Conservation (phyloP, 2,888 invertebrate genomes). For the Eumerus sabulonum region DNA sequence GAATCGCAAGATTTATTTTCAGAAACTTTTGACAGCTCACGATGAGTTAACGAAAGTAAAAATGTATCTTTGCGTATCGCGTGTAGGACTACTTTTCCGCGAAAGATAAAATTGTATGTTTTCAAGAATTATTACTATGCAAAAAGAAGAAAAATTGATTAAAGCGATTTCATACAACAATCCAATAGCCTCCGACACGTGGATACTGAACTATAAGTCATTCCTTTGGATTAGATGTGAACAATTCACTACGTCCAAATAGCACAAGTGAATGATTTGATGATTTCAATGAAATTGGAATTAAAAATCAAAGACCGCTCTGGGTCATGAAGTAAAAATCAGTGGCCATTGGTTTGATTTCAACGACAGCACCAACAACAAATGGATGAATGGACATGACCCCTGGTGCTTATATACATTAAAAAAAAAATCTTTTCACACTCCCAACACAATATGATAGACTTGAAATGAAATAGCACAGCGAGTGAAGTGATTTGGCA, state of each 20-base stretch:
- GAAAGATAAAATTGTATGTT: no score
- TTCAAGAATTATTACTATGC: no score
- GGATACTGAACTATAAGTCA: no score
- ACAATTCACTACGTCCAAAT: background rate
- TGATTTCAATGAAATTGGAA: background rate
- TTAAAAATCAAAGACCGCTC: background rate
- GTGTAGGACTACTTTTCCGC: no score
- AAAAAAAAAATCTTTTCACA: background rate
- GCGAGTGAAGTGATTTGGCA: slow-evolving; percentile 9
- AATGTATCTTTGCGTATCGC: no score
- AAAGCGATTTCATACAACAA: no score
- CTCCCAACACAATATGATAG: background rate
- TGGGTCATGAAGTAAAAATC: background rate
- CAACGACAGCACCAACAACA: background rate
- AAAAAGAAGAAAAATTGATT: no score
- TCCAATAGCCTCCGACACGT: no score
- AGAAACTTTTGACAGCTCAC: no score
- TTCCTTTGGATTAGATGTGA: background rate
- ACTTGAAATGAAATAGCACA: slow-evolving; percentile 9
- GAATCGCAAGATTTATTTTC: no score
- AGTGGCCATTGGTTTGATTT: background rate
- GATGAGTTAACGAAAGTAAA: no score
- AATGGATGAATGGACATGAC: background rate
- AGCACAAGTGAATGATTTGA: background rate
- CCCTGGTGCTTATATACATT: background rate